These are phyloP conservation scores for Nemoura dubitans DNA, from an alignment of 2,888 invertebrate genomes.

Conservation along the genomic window DNA sequence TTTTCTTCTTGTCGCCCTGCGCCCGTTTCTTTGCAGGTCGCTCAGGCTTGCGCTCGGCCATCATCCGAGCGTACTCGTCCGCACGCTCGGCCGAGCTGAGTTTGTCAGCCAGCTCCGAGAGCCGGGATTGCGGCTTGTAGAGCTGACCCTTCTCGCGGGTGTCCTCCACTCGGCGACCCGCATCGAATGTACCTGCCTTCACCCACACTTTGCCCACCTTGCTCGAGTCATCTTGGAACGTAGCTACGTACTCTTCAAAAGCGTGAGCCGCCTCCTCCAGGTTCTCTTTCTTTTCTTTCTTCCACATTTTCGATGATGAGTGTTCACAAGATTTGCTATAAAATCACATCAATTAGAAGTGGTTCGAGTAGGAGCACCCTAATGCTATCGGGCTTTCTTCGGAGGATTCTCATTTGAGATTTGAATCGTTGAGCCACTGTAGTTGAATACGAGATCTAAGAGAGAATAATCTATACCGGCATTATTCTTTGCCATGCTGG, in stretches of 20 bases:
- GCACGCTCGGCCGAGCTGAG: constrained; percentile 71
- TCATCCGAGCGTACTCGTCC: constrained; percentile 73
- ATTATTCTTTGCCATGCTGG: no score
- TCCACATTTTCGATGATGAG: constrained; percentile 52
- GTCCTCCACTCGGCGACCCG: constrained; percentile 91
- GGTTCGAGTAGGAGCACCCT: no score
- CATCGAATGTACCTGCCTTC: constrained; percentile 97
- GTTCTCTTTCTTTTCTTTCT: constrained; percentile 77
- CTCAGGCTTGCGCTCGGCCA: constrained; percentile 74
- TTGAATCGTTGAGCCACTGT: no score
- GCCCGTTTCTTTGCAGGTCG: constrained; percentile 59
- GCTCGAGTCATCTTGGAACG: constrained; percentile 89
- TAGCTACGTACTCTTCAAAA: constrained; percentile 96
- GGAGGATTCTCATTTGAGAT: no score
- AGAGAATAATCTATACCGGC: no score
- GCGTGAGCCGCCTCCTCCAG: constrained; percentile 94
- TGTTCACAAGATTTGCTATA: neutral
- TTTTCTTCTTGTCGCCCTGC: constrained; percentile 77
- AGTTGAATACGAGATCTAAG: no score
- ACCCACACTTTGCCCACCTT: constrained; percentile 93
- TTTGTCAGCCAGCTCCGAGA: constrained; percentile 69
- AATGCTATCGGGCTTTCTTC: no score
- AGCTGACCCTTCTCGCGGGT: constrained; percentile 88
- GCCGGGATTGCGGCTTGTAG: constrained; percentile 89
- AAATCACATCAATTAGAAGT: constrained; percentile 39